These are phyloP conservation scores for Pelvicachromis taeniatus DNA, from an alignment of 2,113 vertebrate species.

Conservation along the genomic window DNA sequence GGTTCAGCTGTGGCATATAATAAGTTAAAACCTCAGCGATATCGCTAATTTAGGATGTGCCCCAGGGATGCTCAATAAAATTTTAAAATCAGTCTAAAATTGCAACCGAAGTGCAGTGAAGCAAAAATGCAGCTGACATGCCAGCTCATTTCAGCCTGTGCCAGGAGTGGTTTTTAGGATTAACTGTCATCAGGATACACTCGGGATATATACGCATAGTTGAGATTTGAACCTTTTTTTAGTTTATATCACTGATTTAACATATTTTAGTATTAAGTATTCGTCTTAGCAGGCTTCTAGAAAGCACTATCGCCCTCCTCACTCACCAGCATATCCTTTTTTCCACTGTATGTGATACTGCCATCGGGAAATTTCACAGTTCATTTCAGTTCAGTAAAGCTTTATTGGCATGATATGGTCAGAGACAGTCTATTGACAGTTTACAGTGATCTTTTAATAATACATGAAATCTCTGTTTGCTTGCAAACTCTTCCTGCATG, in stretches of 20 bases:
- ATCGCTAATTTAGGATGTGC: constrained; percentile 20
- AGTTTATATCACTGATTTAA: neutral
- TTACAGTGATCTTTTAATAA: neutral
- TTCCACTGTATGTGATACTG: neutral
- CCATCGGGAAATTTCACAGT: neutral
- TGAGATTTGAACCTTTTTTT: neutral
- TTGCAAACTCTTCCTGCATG: neutral
- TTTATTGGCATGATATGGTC: neutral
- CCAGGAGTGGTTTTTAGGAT: constrained; percentile 50
- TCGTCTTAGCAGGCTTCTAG: neutral
- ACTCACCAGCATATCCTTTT: neutral
- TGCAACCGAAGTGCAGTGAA: neutral
- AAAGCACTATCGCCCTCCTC: neutral
- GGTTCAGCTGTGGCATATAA: neutral
- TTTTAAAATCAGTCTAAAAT: constrained; percentile 28
- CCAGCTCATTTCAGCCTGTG: constrained; percentile 27
- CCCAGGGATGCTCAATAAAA: constrained; percentile 33
- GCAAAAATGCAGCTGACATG: constrained; percentile 37
- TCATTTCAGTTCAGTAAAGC: neutral
- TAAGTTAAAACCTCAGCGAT: constrained; percentile 19
- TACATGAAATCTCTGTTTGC: neutral
- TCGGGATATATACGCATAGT: neutral
- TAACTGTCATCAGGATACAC: constrained; percentile 50
- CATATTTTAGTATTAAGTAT: neutral
- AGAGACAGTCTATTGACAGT: neutral